These are phyloP conservation scores for Eupithecia dodoneata DNA, from an alignment of 2,888 invertebrate species.

Conservation along the genomic window DNA sequence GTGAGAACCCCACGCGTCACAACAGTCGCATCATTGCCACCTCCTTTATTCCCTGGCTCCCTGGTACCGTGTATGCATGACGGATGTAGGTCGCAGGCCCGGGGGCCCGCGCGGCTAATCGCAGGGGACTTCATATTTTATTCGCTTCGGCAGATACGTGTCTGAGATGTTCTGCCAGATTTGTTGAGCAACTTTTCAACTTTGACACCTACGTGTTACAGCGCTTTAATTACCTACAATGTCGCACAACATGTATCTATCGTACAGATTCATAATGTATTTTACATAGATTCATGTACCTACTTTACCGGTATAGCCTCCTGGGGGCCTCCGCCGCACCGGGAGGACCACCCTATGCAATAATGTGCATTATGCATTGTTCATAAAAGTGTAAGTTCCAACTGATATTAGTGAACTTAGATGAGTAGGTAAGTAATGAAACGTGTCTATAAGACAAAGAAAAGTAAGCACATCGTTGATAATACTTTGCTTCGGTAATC, in stretches of 20 bases:
- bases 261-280: background rate
- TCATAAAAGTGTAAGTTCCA: too few species aligned
- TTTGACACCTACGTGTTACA: background rate
- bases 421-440: background rate
- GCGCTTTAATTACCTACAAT: background rate
- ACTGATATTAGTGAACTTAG: background rate
- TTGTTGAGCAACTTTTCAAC: conserved; percentile 16
- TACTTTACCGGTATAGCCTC: background rate
- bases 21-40: conserved; percentile 12
- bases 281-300: background rate
- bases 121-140: conserved; percentile 41
- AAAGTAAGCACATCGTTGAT: background rate
- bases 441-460: background rate
- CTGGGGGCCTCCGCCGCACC: too few species aligned
- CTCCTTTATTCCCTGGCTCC: conserved; percentile 23
- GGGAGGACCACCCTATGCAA: too few species aligned
- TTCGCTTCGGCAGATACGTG: conserved; percentile 37
- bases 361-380: too few species aligned
- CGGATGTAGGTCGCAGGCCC: conserved; percentile 55
- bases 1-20: background rate
- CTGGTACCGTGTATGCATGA: conserved; percentile 40
- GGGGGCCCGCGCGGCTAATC: conserved; percentile 46
- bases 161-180: conserved; percentile 32
- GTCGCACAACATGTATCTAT: background rate
- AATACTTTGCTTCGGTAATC: background rate